These are phyloP conservation scores for Drosophila austrosaltans DNA, from an alignment of 2,888 invertebrate genomes.

Conservation along the genomic window DNA sequence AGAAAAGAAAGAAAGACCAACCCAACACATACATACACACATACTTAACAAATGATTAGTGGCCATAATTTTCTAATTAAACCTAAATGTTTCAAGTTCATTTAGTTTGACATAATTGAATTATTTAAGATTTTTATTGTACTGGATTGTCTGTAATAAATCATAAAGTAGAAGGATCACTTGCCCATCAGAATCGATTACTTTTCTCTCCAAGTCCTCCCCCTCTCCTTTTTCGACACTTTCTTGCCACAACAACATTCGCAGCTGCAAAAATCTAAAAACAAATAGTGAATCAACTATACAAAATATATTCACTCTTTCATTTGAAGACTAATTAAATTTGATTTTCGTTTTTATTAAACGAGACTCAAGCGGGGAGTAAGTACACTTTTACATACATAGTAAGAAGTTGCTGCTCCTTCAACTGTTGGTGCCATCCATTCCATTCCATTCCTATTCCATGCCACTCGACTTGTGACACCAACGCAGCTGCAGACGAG, in stretches of 20 bases:
- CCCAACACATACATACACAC: no score
- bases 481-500: constrained; percentile 41
- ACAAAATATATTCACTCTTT: constrained; percentile 75
- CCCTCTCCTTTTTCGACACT: constrained; percentile 35
- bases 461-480: constrained; percentile 14
- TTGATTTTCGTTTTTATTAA: constrained; percentile 63
- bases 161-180: no score
- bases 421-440: constrained; percentile 1
- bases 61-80: no score
- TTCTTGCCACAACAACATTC: constrained; percentile 44
- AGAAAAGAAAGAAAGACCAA: constrained; percentile 1
- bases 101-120: no score
- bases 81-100: no score
- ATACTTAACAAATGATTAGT: no score
- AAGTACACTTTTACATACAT: constrained; percentile 2
- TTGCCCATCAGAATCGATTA: no score
- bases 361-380: constrained; percentile 34
- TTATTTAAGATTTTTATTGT: no score
- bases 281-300: constrained; percentile 32
- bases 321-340: constrained; percentile 82
- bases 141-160: no score
- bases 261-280: constrained; percentile 68
- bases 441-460: constrained; percentile 14
- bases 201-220: background rate
- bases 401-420: background rate